Base-by-base conservation (phyloP, 2,797 vertebrate genomes). In the Propithecus deckenii region DNA sequence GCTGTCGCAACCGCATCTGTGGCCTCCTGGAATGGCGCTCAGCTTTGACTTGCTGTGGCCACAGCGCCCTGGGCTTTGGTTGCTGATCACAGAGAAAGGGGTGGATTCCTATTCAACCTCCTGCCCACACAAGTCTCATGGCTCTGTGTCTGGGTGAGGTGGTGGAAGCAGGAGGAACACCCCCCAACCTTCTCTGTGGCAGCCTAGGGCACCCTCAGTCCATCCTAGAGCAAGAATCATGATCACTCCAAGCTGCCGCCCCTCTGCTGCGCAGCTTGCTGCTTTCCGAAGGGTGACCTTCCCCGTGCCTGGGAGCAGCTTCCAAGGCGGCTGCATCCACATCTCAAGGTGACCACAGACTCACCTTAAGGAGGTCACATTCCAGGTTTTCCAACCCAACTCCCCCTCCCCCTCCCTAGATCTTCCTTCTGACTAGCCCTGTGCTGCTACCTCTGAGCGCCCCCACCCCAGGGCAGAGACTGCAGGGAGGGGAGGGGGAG, bases 1-100 rank as follows among this genome's bases (percentile, higher is more conserved):
- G 65, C 6, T n/a, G 43, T 28, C 32, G 1, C 7, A 2, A 13
- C 15, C 13, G 0, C 25, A 15, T 43, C 32, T 1, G 5, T 5
- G 17, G 35, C 38, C 15, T 41, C 14, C 46, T 57, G 18, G 9
- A 35, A 80, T 23, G 30, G 14, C 0, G 1, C 5, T 65, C 46
- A 0, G 23, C 30, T 59, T 83, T 50, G 43, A 52, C 7, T 43
- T 79, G 50, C 52, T 1, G n/a, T 2, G 2, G 30, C 74, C 46
- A 50, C 74, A 12, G n/a, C 23, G 43, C 18, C 65, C 80, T 35
- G 9, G 30, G 23, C 20, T 83, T n/a, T 41, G 3, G 30, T 1
- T 61, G 41, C 13, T 7, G 7, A 57, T 80, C 65, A 55, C 52
- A 59, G 81, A 65, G 35, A 12, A 75, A 52, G 17, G 5, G 23